Percentiles rank a stretch among this genome's conserved stretches.
Evolutionary conservation across 2,113 vertebrate genomes (phyloP).

Genomic region (Odontophorus gujanensis): DNA sequence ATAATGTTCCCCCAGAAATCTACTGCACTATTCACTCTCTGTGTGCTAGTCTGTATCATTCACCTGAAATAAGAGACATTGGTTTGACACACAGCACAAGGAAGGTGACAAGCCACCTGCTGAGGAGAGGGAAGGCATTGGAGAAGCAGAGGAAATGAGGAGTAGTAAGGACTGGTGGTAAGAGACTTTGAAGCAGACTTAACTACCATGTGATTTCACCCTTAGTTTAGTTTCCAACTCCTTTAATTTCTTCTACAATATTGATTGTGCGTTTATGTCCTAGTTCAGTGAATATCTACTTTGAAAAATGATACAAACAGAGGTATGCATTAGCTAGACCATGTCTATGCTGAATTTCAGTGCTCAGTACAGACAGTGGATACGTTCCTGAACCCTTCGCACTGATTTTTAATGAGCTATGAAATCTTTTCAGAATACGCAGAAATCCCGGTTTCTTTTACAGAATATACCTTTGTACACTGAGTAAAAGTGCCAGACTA

Average conservation of each 20-base stretch:
- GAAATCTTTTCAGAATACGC: background rate
- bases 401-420: background rate
- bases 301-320: background rate
- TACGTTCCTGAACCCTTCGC: background rate
- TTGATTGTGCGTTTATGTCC: background rate
- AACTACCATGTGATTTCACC: background rate
- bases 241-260: background rate
- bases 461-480: background rate
- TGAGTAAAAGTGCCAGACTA: background rate
- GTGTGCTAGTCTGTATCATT: background rate
- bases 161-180: background rate
- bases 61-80: background rate
- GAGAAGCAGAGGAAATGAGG: background rate
- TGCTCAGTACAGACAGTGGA: background rate
- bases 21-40: background rate
- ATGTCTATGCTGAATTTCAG: background rate
- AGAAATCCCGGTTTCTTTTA: background rate
- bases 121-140: background rate
- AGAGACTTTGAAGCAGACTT: background rate
- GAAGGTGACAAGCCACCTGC: background rate
- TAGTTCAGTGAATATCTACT: background rate
- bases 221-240: background rate
- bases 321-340: background rate
- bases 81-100: background rate
- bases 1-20: fast-evolving